Conservation (phyloP, 2,797 vertebrate species). For the Oceanodroma leucorhoa region DNA sequence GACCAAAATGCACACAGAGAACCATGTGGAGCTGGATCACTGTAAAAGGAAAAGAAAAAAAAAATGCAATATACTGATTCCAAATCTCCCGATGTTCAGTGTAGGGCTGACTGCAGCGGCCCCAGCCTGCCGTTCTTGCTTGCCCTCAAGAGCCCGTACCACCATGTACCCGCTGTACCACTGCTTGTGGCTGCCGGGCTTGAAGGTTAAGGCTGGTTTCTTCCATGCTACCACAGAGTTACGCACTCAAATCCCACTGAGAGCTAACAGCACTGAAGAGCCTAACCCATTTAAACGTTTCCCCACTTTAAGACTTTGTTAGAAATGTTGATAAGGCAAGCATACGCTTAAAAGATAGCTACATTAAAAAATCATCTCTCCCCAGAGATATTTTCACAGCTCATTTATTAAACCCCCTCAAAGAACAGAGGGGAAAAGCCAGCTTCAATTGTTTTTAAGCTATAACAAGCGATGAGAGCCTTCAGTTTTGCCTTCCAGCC, state of each 20-base stretch:
- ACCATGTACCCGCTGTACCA: accelerated
- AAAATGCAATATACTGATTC: accelerated
- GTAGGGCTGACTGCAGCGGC: accelerated
- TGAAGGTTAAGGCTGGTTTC: not conserved
- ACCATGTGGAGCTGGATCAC: not conserved
- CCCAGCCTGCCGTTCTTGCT: not conserved
- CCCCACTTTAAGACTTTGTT: not conserved
- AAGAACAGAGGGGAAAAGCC: not conserved
- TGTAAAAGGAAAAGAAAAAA: too few relatives aligned
- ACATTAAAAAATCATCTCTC: not conserved
- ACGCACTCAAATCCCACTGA: accelerated
- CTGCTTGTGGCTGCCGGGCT: not conserved
- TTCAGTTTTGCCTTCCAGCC: not conserved
- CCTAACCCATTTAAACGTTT: not conserved
- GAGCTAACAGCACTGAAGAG: not conserved
- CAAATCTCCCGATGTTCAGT: too few relatives aligned
- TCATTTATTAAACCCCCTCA: not conserved
- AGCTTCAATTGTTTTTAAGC: not conserved
- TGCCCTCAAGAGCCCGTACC: too few relatives aligned
- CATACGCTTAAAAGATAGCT: not conserved
- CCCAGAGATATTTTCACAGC: not conserved
- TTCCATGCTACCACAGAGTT: accelerated
- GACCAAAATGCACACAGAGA: not conserved
- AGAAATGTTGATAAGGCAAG: not conserved
- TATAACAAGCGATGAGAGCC: not conserved